Conservation (phyloP, 2,888 invertebrate species). For the Hirtodrosophila histrioides region DNA sequence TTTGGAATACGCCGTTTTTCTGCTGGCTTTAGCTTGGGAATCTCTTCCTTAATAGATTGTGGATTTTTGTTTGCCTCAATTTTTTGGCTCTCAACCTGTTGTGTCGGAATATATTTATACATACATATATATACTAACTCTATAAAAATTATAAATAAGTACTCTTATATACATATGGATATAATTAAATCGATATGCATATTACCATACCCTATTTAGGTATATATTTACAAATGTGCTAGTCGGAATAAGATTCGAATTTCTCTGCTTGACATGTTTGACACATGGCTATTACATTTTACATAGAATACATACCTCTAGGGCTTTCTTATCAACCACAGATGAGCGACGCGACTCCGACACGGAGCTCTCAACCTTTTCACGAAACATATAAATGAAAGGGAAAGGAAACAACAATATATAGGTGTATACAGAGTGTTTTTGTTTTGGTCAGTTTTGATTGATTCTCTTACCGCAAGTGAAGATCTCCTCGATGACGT, state of each 20-base stretch:
- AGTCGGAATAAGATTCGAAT: neutral
- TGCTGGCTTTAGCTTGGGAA: conserved; percentile 87
- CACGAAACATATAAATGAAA: neutral
- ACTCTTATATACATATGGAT: neutral
- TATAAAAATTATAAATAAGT: neutral
- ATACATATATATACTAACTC: neutral
- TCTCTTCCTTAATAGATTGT: conserved; percentile 86
- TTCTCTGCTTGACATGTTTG: neutral
- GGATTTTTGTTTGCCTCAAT: conserved; percentile 85
- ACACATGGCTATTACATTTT: neutral
- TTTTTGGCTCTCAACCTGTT: conserved; percentile 74
- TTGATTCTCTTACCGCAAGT: conserved; percentile 69
- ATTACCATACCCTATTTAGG: too few species aligned
- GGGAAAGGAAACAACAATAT: neutral
- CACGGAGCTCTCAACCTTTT: conserved; percentile 73
- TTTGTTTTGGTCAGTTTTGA: neutral
- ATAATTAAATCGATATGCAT: neutral
- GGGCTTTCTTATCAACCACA: conserved; percentile 77
- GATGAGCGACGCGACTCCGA: conserved; percentile 80
- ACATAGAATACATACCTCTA: conserved; percentile 72
- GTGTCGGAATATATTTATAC: conserved; percentile 35
- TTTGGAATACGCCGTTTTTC: conserved; percentile 81
- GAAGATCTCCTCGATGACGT: conserved; percentile 81
- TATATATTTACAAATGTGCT: too few species aligned
- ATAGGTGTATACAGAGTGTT: neutral